Conservation (phyloP, 2,113 vertebrate genomes). For the Oreochromis niloticus region DNA sequence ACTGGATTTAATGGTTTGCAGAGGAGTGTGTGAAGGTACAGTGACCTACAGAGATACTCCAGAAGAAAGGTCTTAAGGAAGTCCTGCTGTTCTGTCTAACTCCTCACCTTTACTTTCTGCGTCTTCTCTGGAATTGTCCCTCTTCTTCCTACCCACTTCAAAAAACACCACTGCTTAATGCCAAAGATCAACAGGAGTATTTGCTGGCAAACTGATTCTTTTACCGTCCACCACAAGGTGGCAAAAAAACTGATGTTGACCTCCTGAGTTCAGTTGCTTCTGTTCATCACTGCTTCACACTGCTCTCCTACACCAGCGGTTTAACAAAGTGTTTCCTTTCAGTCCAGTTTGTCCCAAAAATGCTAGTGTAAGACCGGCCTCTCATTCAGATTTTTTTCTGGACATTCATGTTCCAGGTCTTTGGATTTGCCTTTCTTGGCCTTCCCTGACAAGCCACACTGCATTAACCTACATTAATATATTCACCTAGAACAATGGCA, state of each 20-base stretch:
- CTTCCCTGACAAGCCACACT: background rate
- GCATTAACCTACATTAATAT: background rate
- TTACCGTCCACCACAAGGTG: background rate
- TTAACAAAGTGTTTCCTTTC: background rate
- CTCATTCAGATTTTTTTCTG: background rate
- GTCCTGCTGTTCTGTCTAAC: background rate
- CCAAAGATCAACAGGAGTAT: background rate
- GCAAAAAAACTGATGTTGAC: background rate
- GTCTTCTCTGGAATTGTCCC: background rate
- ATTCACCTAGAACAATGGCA: background rate
- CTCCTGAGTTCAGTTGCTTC: background rate
- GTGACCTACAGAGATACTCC: background rate
- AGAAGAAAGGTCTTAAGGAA: background rate
- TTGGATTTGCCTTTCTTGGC: background rate
- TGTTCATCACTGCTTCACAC: background rate
- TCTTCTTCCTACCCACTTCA: background rate
- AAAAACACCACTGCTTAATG: background rate
- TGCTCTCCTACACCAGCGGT: background rate
- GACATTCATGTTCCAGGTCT: background rate
- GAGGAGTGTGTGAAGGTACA: background rate
- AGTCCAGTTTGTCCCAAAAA: background rate
- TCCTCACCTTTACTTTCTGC: background rate
- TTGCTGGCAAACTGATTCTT: background rate
- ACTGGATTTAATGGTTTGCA: background rate
- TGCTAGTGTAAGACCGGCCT: background rate